These are phyloP conservation scores for Pangasius krempfi DNA, from an alignment of 2,797 vertebrate species.

Conservation along the genomic window DNA sequence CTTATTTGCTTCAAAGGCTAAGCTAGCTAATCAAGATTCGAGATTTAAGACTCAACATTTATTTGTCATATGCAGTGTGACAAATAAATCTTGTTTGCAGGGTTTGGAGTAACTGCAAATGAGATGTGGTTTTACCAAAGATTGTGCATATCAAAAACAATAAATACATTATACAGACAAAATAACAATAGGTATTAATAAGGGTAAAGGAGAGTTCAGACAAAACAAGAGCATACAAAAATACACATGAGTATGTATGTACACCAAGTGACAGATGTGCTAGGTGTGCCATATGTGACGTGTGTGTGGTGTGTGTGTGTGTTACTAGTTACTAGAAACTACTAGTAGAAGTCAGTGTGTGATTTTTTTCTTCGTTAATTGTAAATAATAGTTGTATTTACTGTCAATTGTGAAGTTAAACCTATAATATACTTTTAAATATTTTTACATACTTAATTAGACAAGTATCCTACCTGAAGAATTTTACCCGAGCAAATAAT, in stretches of 20 bases:
- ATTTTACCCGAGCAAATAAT: too few relatives aligned
- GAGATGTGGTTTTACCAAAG: background rate
- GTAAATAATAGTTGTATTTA: too few relatives aligned
- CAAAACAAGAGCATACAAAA: background rate
- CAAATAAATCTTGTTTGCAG: too few relatives aligned
- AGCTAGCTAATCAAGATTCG: background rate
- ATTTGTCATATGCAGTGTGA: background rate
- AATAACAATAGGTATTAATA: background rate
- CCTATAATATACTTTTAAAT: too few relatives aligned
- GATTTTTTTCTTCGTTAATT: too few relatives aligned
- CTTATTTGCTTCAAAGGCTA: background rate
- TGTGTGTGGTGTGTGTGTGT: background rate
- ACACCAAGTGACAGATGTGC: background rate
- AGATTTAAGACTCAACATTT: background rate
- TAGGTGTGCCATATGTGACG: background rate
- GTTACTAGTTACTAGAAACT: background rate
- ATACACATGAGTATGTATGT: background rate
- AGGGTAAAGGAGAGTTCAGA: background rate
- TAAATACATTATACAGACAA: background rate
- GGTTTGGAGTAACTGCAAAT: too few relatives aligned
- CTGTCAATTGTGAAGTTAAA: too few relatives aligned
- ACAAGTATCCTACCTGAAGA: too few relatives aligned
- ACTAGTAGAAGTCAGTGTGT: background rate
- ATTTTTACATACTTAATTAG: too few relatives aligned
- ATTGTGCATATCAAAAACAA: background rate